Evolutionary conservation across 1,140 invertebrate genomes (phyloP).

Genomic region (Hypothenemus hampei): DNA sequence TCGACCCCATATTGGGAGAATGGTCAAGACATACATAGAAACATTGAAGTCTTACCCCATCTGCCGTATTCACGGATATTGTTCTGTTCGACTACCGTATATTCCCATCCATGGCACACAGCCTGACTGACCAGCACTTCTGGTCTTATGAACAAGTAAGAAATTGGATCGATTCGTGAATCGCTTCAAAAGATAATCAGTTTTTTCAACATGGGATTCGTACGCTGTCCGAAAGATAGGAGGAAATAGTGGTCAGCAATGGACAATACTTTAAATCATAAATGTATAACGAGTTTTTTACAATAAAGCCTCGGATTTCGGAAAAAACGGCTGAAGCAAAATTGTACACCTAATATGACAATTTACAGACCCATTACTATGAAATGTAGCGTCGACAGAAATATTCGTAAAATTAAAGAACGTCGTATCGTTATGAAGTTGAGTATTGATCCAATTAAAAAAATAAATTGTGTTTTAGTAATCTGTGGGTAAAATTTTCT

Average conservation of each 20-base stretch:
- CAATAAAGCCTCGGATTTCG: not conserved
- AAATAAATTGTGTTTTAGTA: too few relatives aligned
- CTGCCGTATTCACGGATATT: too few relatives aligned
- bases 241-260: too few relatives aligned
- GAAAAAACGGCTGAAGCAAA: not conserved
- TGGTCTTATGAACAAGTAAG: not conserved
- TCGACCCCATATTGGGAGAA: not conserved
- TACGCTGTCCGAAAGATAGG: not conserved
- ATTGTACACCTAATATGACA: too few relatives aligned
- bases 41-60: not conserved
- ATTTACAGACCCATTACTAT: too few relatives aligned
- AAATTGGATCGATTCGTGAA: not conserved
- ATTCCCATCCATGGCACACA: not conserved
- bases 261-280: too few relatives aligned
- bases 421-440: too few relatives aligned
- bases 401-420: too few relatives aligned
- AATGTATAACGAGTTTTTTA: not conserved
- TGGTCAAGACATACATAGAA: not conserved
- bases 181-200: not conserved
- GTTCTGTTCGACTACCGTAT: not conserved
- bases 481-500: too few relatives aligned
- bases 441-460: too few relatives aligned
- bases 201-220: not conserved
- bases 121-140: not conserved
- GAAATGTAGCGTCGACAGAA: too few relatives aligned